Conservation (phyloP, 1,140 invertebrate species). For the Danaus melanippus region DNA sequence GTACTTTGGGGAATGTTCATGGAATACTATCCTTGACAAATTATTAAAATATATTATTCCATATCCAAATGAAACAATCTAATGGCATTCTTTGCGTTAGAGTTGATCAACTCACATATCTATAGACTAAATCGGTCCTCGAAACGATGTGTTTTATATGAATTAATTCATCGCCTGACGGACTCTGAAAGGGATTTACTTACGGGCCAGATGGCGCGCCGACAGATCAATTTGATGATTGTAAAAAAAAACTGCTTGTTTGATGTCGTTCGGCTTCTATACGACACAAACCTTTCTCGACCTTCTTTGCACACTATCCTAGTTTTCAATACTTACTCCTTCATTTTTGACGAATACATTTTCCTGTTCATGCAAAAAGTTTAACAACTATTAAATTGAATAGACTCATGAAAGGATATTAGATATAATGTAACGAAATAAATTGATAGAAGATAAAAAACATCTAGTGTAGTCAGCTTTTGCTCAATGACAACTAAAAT, state of each 20-base stretch:
- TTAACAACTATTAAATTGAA: slow-evolving; percentile 1
- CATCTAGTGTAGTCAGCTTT: too few relatives aligned
- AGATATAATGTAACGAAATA: too few relatives aligned
- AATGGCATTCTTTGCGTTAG: too few relatives aligned
- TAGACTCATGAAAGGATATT: not conserved
- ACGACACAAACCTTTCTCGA: slow-evolving; percentile 17
- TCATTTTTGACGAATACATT: too few relatives aligned
- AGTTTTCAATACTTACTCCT: slow-evolving; percentile 17
- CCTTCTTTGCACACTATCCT: slow-evolving; percentile 25
- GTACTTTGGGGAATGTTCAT: slow-evolving; percentile 11
- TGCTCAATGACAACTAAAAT: too few relatives aligned
- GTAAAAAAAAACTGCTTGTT: slow-evolving; percentile 60
- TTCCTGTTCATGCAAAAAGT: too few relatives aligned
- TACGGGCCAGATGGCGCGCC: slow-evolving; percentile 62
- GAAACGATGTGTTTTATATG: slow-evolving; percentile 65
- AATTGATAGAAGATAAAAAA: too few relatives aligned
- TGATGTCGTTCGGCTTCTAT: slow-evolving; percentile 37
- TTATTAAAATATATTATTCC: not conserved
- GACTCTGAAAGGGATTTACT: slow-evolving; percentile 47
- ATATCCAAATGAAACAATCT: too few relatives aligned
- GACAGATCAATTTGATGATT: slow-evolving; percentile 71
- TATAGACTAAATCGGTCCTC: slow-evolving; percentile 39
- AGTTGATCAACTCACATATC: slow-evolving; percentile 21
- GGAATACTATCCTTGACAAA: too few relatives aligned
- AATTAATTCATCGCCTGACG: slow-evolving; percentile 65